phyloP scores from a whole-genome alignment of 1,140 invertebrate genomes.

The Holotrichia oblita region DNA sequence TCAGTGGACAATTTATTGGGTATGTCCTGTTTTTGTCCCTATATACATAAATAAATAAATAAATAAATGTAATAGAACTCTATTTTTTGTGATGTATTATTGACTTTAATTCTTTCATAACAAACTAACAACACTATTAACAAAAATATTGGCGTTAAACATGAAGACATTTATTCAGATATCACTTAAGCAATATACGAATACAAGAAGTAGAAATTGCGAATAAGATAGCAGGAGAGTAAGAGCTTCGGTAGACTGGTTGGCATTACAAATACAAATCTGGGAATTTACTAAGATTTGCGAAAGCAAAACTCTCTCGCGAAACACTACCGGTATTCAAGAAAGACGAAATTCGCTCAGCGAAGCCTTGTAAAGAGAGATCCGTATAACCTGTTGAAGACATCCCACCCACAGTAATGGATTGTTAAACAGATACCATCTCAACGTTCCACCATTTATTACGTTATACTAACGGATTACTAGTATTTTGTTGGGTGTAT shows the following conservation, averaged over 20 bases:
- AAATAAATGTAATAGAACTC: no score
- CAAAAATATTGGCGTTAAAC: neutral
- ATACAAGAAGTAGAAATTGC: neutral
- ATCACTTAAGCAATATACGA: neutral
- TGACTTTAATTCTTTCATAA: neutral
- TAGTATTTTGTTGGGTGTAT: neutral
- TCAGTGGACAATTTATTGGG: no score
- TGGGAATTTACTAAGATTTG: slow-evolving; percentile 8
- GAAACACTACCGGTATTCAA: neutral
- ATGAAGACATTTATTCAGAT: neutral
- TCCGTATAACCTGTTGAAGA: slow-evolving; percentile 1
- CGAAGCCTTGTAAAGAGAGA: neutral
- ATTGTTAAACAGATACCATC: slow-evolving; percentile 1
- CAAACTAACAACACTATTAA: neutral
- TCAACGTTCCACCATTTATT: neutral
- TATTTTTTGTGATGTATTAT: neutral
- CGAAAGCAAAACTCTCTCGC: neutral
- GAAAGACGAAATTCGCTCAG: neutral
- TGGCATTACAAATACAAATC: neutral
- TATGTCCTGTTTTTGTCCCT: no score
- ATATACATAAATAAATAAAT: no score
- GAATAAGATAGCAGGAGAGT: neutral
- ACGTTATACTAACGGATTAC: neutral
- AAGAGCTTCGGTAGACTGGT: neutral
- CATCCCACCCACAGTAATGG: neutral